A percentile compares a stretch with the other conserved stretches of the same genome.
Evolutionary conservation across 2,888 invertebrate genomes (phyloP).

Genomic region (Cenopis cana): DNA sequence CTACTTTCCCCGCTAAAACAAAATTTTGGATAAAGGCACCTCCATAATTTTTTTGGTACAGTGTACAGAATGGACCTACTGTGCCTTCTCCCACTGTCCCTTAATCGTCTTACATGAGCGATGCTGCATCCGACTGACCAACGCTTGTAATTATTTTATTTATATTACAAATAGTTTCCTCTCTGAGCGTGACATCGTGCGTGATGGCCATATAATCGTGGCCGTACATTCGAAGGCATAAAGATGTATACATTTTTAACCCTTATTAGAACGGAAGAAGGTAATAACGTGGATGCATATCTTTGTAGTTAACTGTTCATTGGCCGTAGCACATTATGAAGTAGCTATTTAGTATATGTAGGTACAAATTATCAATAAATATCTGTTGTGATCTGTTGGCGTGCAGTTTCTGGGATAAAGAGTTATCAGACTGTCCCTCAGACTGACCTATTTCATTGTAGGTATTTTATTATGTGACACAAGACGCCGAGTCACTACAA

Average conservation of each 20-base stretch:
- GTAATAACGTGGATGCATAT: too few relatives aligned
- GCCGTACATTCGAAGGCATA: background rate
- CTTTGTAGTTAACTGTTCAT: background rate
- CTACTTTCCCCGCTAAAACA: too few relatives aligned
- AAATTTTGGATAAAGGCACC: too few relatives aligned
- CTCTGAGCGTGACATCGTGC: constrained; percentile 62
- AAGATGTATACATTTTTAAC: too few relatives aligned
- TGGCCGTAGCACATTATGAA: constrained; percentile 9
- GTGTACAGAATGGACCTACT: constrained; percentile 27
- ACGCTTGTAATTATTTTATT: constrained; percentile 75
- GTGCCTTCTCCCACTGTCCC: constrained; percentile 26
- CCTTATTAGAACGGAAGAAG: too few relatives aligned
- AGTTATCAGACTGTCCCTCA: background rate
- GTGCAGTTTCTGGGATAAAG: too few relatives aligned
- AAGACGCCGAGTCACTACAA: too few relatives aligned
- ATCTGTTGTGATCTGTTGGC: background rate
- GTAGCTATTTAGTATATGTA: background rate
- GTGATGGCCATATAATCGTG: constrained; percentile 48
- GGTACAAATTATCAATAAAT: background rate
- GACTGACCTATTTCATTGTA: too few relatives aligned
- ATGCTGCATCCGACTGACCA: constrained; percentile 66
- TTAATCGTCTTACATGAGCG: constrained; percentile 60
- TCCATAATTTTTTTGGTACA: too few relatives aligned
- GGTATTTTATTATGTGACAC: too few relatives aligned
- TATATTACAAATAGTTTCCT: constrained; percentile 76